Percentiles rank a stretch among this genome's conserved stretches.
Evolutionary conservation across 1,140 invertebrate genomes (phyloP).

Genomic region (Prorops nasuta): DNA sequence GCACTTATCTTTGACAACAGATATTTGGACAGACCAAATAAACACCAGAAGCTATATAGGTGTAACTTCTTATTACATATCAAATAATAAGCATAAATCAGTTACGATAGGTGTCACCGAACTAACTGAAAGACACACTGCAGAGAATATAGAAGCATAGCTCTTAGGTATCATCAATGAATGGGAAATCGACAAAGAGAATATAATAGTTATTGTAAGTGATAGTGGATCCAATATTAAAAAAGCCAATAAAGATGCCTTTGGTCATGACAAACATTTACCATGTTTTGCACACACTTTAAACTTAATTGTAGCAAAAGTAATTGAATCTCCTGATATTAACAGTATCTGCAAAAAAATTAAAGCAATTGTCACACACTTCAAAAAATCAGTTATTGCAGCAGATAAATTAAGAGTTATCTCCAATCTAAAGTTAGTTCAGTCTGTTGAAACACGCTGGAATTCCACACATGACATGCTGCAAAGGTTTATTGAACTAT

Average conservation of each 20-base stretch:
- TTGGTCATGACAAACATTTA: constrained; percentile 29
- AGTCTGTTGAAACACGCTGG: too few relatives aligned
- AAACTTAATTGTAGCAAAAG: constrained; percentile 18
- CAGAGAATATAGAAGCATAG: constrained; percentile 24
- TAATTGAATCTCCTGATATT: constrained; percentile 9
- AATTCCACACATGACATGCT: constrained; percentile 23
- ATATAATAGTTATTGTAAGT: constrained; percentile 17
- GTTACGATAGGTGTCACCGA: too few relatives aligned
- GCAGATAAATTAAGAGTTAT: constrained; percentile 12
- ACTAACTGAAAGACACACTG: too few relatives aligned
- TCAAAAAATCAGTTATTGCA: constrained; percentile 18
- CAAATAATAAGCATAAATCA: too few relatives aligned
- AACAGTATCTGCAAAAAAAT: constrained; percentile 11
- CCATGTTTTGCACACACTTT: constrained; percentile 28
- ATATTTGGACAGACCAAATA: too few relatives aligned
- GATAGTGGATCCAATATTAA: too few relatives aligned
- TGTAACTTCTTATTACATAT: too few relatives aligned
- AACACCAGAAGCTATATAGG: too few relatives aligned
- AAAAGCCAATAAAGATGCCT: constrained; percentile 18
- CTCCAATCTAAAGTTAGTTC: constrained; percentile 13
- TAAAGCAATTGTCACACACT: too few relatives aligned
- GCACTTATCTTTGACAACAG: too few relatives aligned
- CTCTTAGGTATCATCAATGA: constrained; percentile 31
- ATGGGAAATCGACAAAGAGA: constrained; percentile 23
- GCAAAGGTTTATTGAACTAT: constrained; percentile 17